Base-by-base conservation (phyloP, 2,888 invertebrate genomes). In the Aphodius sticticus region DNA sequence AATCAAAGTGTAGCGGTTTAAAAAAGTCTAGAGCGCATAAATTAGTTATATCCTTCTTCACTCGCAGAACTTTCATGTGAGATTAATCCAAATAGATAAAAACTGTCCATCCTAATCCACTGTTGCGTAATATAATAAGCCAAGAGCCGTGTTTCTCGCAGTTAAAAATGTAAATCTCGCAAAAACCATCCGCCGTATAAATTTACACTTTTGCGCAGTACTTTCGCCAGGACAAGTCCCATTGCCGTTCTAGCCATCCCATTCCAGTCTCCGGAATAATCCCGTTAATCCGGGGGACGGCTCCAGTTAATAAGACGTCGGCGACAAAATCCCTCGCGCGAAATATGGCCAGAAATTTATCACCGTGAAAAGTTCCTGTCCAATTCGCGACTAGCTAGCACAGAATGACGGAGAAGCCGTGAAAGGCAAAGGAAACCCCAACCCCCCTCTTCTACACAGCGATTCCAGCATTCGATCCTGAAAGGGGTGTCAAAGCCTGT, bases 321-420 rank as follows among this genome's bases (percentile, higher is more conserved):
- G 37, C 74, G 74, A 74, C 74, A 37, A 74, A 74, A n/a, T 74
- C 74, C 53, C 74, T n/a, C 74, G 74, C 74, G 74, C 35, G 74
- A 74, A 74, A 74, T 74, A 74, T 74, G 35, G 74, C 74, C 26
- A n/a, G 74, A 37, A 74, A 74, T 74, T 74, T 74, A 74, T 74
- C 74, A 74, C 74, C 74, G 36, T 74, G 74, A 74, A 74, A 74
- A 74, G 74, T 74, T 74, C 74, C 9, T 35, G 74, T 74, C 74
- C 53, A 53, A 53, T 53, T 53, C 12, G 53, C 53, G 12, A 53
- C 53, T 12, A 53, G 53, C 53, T 53, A 53, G 9, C 53, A 1
- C 53, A 53, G 53, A 9, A 53, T 12, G 53, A 53, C 53, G 53
- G 3, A 26, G 53, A 9, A 1, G 53, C 53, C 53, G 12, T 7